Conservation (phyloP, 2,888 invertebrate species). For the Zaprionus obscuricornis region DNA sequence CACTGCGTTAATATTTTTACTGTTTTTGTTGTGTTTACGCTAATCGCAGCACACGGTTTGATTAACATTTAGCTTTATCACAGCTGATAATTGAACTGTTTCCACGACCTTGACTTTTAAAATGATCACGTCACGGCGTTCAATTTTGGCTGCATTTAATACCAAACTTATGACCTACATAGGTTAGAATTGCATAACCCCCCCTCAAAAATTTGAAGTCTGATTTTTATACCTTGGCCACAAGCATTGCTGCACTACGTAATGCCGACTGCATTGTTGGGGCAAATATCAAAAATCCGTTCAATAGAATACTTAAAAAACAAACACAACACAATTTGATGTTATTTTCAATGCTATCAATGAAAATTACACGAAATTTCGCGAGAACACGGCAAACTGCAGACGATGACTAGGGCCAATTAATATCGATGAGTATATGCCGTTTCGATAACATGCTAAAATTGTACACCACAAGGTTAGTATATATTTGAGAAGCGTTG, state of each 20-base stretch:
- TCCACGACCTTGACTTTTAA: constrained; percentile 54
- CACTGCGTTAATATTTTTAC: constrained; percentile 16
- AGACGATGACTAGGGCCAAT: constrained; percentile 37
- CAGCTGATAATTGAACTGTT: constrained; percentile 50
- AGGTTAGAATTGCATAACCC: constrained; percentile 80
- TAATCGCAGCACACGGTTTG: constrained; percentile 25
- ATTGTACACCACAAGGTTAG: background rate
- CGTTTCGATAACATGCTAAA: background rate
- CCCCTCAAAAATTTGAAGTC: constrained; percentile 20
- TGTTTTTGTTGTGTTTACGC: constrained; percentile 59
- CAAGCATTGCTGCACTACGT: constrained; percentile 62
- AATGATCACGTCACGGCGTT: constrained; percentile 23
- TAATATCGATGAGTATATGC: constrained; percentile 29
- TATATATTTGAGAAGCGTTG: background rate
- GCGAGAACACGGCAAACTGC: constrained; percentile 47
- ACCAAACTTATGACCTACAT: constrained; percentile 50
- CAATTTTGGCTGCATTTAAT: constrained; percentile 25
- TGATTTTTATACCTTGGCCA: constrained; percentile 67
- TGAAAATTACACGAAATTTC: constrained; percentile 35
- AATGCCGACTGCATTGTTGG: constrained; percentile 77
- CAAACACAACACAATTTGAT: constrained; percentile 45
- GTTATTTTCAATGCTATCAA: constrained; percentile 49
- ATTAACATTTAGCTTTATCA: constrained; percentile 30
- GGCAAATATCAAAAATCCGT: constrained; percentile 19
- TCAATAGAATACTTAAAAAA: constrained; percentile 24